These are phyloP conservation scores for Meloidogyne chitwoodi DNA, from an alignment of 1,140 invertebrate genomes.

Conservation along the genomic window DNA sequence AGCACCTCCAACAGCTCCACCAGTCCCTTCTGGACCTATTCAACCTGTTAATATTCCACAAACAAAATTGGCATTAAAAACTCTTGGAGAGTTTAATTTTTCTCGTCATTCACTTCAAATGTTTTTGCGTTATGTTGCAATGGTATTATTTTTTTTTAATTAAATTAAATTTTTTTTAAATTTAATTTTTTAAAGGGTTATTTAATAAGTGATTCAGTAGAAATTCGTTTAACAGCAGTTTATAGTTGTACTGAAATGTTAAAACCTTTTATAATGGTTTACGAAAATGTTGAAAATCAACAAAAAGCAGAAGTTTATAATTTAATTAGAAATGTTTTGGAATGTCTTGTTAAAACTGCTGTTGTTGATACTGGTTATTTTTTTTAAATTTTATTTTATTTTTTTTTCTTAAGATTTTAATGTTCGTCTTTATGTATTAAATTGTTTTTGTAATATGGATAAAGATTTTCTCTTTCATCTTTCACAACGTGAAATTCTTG, in stretches of 20 bases:
- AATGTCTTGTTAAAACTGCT: conserved; percentile 83
- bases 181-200: conserved; percentile 67
- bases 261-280: conserved; percentile 71
- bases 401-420: conserved; percentile 71
- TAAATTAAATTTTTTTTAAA: not conserved
- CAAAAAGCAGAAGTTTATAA: conserved; percentile 51
- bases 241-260: conserved; percentile 84
- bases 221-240: conserved; percentile 87
- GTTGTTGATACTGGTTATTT: conserved; percentile 78
- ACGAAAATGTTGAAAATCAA: conserved; percentile 43
- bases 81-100: conserved; percentile 91
- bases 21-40: conserved; percentile 47
- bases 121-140: conserved; percentile 54
- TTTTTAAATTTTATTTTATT: conserved; percentile 4
- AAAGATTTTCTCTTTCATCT: conserved; percentile 87
- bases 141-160: conserved; percentile 31
- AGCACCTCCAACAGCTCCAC: conserved; percentile 42
- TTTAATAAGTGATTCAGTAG: conserved; percentile 83
- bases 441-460: conserved; percentile 67
- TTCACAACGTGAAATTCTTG: conserved; percentile 89
- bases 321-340: conserved; percentile 68
- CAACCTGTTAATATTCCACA: conserved; percentile 73
- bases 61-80: conserved; percentile 84
- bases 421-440: conserved; percentile 85
- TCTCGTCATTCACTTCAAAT: conserved; percentile 67